A percentile compares a stretch with the other conserved stretches of the same genome.
These are phyloP conservation scores for Bombus haemorrhoidalis DNA, from an alignment of 1,140 invertebrate species.

Conservation along the genomic window DNA sequence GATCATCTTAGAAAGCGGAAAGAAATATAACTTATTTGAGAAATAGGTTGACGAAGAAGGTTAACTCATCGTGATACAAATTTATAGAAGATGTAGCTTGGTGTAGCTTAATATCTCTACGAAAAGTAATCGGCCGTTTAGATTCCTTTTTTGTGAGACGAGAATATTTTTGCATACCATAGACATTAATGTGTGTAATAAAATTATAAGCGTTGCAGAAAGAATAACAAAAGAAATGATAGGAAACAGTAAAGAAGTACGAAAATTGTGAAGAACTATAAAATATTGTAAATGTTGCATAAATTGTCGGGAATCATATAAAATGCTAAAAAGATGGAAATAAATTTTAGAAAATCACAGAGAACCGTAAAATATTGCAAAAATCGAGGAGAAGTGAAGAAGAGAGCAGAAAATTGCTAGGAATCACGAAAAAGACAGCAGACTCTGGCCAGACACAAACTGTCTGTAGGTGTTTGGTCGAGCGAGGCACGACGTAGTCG, in stretches of 20 bases:
- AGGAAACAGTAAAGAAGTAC: not conserved
- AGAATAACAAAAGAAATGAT: not conserved
- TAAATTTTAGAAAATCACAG: not conserved
- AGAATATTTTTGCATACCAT: too few relatives aligned
- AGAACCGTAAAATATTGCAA: not conserved
- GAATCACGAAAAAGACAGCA: not conserved
- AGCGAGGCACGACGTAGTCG: slow-evolving; percentile 14
- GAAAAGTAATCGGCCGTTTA: too few relatives aligned
- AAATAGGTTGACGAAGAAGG: not conserved
- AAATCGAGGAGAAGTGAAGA: not conserved
- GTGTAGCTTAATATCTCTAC: not conserved
- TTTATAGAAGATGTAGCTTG: not conserved
- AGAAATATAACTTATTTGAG: slow-evolving; percentile 8
- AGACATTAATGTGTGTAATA: too few relatives aligned
- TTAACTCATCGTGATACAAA: not conserved
- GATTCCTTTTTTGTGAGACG: too few relatives aligned
- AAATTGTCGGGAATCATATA: not conserved
- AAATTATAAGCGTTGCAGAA: not conserved
- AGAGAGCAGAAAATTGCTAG: not conserved
- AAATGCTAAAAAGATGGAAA: not conserved
- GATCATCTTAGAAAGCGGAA: slow-evolving; percentile 7
- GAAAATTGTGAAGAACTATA: too few relatives aligned
- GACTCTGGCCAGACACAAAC: not conserved
- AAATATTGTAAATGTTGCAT: not conserved
- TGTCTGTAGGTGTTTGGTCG: not conserved